phyloP scores from a whole-genome alignment of 2,113 vertebrate species.

The Perca schrenkii region DNA sequence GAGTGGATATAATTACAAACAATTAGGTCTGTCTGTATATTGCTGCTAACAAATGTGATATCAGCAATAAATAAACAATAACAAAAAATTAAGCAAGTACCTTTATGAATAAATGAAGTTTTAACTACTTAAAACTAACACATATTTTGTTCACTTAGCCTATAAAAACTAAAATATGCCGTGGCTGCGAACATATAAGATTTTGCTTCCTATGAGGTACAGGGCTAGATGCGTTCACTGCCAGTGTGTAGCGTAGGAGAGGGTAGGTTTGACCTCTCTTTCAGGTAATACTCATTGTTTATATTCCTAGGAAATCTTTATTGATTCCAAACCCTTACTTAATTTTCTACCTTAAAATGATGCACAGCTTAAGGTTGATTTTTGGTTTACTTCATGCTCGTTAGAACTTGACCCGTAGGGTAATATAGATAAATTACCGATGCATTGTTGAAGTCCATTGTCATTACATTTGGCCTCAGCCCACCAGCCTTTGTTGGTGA shows the following conservation, averaged over 20 bases:
- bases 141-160: neutral
- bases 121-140: neutral
- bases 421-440: constrained; percentile 58
- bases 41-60: neutral
- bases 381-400: neutral
- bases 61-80: neutral
- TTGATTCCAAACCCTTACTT: neutral
- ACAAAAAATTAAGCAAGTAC: neutral
- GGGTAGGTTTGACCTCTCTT: neutral
- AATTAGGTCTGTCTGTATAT: neutral
- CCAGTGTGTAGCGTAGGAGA: neutral
- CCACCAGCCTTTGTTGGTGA: constrained; percentile 64
- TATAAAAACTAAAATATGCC: neutral
- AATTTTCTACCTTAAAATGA: neutral
- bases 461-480: constrained; percentile 31
- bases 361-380: neutral
- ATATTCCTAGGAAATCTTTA: neutral
- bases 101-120: neutral
- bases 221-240: neutral
- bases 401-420: neutral
- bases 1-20: neutral
- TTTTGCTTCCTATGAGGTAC: neutral
- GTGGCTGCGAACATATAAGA: neutral
- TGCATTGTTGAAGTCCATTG: constrained; percentile 17
- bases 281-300: neutral